Base-by-base conservation (phyloP, 2,888 invertebrate genomes). In the Heliconius cydno region DNA sequence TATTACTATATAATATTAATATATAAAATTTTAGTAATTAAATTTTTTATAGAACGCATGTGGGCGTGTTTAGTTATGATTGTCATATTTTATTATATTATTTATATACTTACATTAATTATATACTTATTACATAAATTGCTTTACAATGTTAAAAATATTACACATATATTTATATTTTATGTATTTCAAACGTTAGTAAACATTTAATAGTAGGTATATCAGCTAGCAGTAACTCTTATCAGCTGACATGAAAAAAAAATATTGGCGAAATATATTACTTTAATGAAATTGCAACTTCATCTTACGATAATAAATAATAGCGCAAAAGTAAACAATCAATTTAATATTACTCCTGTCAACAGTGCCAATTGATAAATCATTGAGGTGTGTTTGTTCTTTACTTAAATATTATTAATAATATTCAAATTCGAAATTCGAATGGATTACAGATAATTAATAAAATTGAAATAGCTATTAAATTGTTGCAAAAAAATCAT, bases 311-410 rank as follows among this genome's bases (percentile, higher is more conserved):
- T 63, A 74, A 74, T 65, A 28, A 74, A 25, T 46, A 65, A 65
- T 46, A 41, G 75, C 65, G 65, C 65, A 46, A 25, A 41, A 38
- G 41, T 19, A 25, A 34, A 74, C 34, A 57, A 74, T 63, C 15
- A 34, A 63, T 60, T 74, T 25, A 74, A 25, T 65, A 65, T 65
- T 38, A 38, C 72, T 73, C 63, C 63, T 75, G 75, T 63, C 63
- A 75, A 75, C 65, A 75, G 75, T 75, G 75, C 75, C 75, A 75
- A 75, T 25, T 63, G 34, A 63, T 73, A 25, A 74, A 75, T 65
- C 15, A 65, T 63, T 65, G 65, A 38, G 7, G 75, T 25, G 65
- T 65, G 41, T 25, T 75, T 75, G 63, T 63, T 65, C 25, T n/a
- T 6, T 65, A 65, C 63, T 25, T 4, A 28, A 63, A 63, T 28